Base-by-base conservation (phyloP, 2,888 invertebrate species). In the Synergus umbraculus region DNA sequence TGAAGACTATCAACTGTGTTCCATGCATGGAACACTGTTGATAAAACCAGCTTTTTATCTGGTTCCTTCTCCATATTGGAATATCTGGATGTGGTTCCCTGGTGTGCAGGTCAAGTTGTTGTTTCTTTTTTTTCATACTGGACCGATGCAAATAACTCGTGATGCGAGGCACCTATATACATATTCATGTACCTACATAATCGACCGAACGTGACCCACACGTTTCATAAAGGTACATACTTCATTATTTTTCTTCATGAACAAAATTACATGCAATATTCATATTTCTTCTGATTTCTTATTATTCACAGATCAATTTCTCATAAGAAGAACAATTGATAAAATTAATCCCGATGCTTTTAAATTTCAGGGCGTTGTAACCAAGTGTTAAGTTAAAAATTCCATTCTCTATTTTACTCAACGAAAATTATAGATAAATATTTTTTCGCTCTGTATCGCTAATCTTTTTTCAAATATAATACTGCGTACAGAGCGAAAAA, bases 141-240 rank as follows among this genome's bases (percentile, higher is more conserved):
- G 4, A 12, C 46, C 67, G 44, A 67, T 67, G 67, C 22, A 67
- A 67, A 67, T 67, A 10, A 37, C 15, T 37, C 12, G 37, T 64
- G 64, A 37, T 37, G 37, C 64, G 37, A 64, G 37, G 64, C 64
- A 37, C 41, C 15, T 29, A 37, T 12, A 5, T 67, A 46, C 43
- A 44, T 67, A 67, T 46, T 67, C 46, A 67, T 46, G 43, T 18
- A 22, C 22, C 66, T 43, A 66, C 43, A 66, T 66, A 66, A 66
- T 43, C 66, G n/a, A 43, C n/a, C 9, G 66, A 43, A 66, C 66
- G 66, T 66, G 66, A 44, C 66, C 41, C 66, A 43, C n/a, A 18
- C 9, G 4, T 41, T 43, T 66, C 10, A 66, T 41, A 66, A 66
- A 43, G n/a, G 37, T 37, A 37, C 22, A 29, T 1, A 29, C 37